Evolutionary conservation across 1,140 invertebrate genomes (phyloP).

Genomic region (Drosophila oshimai): DNA sequence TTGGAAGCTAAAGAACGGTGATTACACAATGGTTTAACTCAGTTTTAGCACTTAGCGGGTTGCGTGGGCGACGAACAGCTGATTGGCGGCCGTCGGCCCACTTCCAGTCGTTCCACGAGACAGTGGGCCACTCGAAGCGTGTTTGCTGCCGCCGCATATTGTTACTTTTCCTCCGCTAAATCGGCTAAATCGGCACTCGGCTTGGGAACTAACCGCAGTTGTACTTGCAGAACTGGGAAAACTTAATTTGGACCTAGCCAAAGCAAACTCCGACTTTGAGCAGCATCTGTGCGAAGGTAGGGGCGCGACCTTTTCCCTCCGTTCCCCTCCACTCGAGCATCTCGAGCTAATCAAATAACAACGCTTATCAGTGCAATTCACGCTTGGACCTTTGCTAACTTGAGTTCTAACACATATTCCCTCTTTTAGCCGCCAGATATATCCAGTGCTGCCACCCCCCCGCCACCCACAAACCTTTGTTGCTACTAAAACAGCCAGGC

Average conservation of each 20-base stretch:
- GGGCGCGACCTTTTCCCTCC: background rate
- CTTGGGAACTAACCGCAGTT: conserved; percentile 1
- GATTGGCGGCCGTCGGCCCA: conserved; percentile 8
- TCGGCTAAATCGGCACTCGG: conserved; percentile 11
- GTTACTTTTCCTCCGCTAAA: conserved; percentile 12
- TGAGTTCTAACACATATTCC: conserved; percentile 7
- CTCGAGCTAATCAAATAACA: conserved; percentile 32
- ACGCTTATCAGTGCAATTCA: conserved; percentile 50
- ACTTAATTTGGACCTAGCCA: conserved; percentile 73
- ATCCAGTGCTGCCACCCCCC: conserved; percentile 25
- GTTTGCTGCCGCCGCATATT: conserved; percentile 47
- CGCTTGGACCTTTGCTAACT: conserved; percentile 20
- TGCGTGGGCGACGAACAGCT: conserved; percentile 42
- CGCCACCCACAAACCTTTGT: conserved; percentile 17
- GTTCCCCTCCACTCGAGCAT: background rate
- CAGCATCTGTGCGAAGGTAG: conserved; percentile 81
- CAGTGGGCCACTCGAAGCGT: conserved; percentile 53
- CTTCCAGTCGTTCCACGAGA: conserved; percentile 35
- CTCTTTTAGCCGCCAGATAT: conserved; percentile 47
- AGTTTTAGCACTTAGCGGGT: conserved; percentile 11
- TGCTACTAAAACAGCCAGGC: conserved; percentile 28
- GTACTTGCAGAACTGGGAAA: conserved; percentile 72
- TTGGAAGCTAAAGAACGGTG: conserved; percentile 77
- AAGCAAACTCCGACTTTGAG: conserved; percentile 75
- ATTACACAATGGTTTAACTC: conserved; percentile 42